Base-by-base conservation (phyloP, 2,113 vertebrate species). In the Dasyurus viverrinus region DNA sequence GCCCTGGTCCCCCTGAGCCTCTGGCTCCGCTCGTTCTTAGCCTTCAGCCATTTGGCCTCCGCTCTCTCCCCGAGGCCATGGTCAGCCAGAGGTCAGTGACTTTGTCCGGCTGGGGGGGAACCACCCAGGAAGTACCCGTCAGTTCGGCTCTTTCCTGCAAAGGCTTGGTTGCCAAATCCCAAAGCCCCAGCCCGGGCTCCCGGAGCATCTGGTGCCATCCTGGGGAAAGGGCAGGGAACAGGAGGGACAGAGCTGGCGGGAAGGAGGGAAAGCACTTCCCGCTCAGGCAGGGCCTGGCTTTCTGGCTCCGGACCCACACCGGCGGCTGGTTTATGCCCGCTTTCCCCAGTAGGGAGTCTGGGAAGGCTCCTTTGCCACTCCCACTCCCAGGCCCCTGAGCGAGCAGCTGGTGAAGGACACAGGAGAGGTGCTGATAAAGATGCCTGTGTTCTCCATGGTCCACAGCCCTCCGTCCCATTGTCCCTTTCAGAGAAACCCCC, bases 11-110 rank as follows among this genome's bases (percentile, higher is more conserved):
- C 97, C 94, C 92, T 60, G 53, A 90, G 95, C 96, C 89, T 93
- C 76, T 48, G 68, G 19, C 68, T 76, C 1, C 19, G 6, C 36
- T 42, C 30, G 47, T 93, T 55, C 91, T 30, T 46, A 90, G 91
- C 54, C 93, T 92, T 92, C 48, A 93, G 93, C 48, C 89, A 96
- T 60, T 95, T 90, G 14, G 94, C 91, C 91, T 54, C 91, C 30
- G 6, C 60, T 16, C 94, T 90, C 84, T 91, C 54, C 93, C 93
- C 68, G 89, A 91, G 94, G 42, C 48, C 55, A 27, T 94, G 94
- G 95, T 94, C 95, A 97, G 54, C 96, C 96, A 96, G 94, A 96
- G 96, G 94, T 96, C 94, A 93, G 25, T 16, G 94, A 53, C 42
- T 11, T 95, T 95, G 19, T 96, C 84, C 89, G 92, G 48, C 30